A percentile compares a stretch with the other conserved stretches of the same genome.
These are phyloP conservation scores for Pocillopora damicornis DNA, from an alignment of 64 coral and sea anemone genomes.

Conservation along the genomic window DNA sequence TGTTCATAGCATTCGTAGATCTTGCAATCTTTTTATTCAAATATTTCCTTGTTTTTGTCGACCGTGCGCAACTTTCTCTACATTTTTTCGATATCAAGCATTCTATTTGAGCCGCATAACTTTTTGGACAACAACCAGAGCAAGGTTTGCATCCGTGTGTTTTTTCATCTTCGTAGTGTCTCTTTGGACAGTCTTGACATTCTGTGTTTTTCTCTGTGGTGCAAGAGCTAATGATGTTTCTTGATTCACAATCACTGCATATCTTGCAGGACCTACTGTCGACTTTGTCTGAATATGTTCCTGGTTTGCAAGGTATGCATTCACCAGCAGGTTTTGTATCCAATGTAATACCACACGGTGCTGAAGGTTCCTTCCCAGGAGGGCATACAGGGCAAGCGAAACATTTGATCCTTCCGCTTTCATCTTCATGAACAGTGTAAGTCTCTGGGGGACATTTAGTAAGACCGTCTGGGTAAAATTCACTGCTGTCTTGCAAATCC, in stretches of 20 bases:
- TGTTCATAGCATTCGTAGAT: not conserved
- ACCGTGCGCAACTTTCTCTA: not conserved
- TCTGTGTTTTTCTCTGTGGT: not conserved
- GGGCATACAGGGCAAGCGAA: slow-evolving; percentile 8
- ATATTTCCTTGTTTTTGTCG: not conserved
- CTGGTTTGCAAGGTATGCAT: slow-evolving; percentile 9
- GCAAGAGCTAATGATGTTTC: not conserved
- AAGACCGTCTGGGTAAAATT: not conserved
- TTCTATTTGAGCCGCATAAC: not conserved
- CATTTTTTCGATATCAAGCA: slow-evolving; percentile 1
- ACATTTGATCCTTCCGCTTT: not conserved
- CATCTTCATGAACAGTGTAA: not conserved
- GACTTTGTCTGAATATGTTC: not conserved
- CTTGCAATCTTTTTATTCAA: not conserved
- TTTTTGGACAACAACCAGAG: not conserved
- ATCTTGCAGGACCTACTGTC: not conserved
- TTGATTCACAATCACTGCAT: slow-evolving; percentile 35
- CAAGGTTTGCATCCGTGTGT: slow-evolving; percentile 9
- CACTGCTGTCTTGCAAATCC: not conserved
- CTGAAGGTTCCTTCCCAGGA: not conserved
- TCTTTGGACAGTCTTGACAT: slow-evolving; percentile 3
- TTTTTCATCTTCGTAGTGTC: slow-evolving; percentile 1
- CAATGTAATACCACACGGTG: slow-evolving; percentile 19
- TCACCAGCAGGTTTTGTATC: not conserved
- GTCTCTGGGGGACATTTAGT: slow-evolving; percentile 8